Evolutionary conservation across 2,113 vertebrate species (phyloP), one percentile per base, ranked within the genome.

Genomic region (Centropristis striata): DNA sequence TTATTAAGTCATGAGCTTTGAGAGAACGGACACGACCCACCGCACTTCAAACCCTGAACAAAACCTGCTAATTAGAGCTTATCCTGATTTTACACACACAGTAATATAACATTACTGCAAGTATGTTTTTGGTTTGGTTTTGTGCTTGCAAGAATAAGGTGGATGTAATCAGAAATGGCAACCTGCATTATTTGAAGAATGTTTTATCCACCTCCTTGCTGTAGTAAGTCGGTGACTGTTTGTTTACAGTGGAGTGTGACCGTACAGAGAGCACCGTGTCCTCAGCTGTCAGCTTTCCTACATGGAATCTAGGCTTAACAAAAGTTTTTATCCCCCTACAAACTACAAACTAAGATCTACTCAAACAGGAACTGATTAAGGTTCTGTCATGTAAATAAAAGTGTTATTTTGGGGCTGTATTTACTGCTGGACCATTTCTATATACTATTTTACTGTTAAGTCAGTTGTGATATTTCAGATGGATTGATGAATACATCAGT

Each of bases 261-360:
- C n/a, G 20, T 9, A 60, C 16, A 20, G 16, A 44, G 47, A 66
- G 14, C 42, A 16, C 5, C 1, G 3, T 51, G 65, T 83, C 28
- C 16, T 83, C 23, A 46, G 41, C 18, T 68, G 41, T 72, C 63
- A 72, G 39, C 15, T 46, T 9, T 21, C 28, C 21, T 69, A 68
- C 66, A 53, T 73, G n/a, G 69, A 83, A 76, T 12, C 36, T 55
- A n/a, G 58, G 60, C 46, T 68, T 58, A n/a, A 69, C 46, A 6
- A 18, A 47, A 8, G 44, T 44, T 57, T 11, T 27, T 46, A 49
- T 64, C 15, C 11, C 18, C 14, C 8, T 55, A 42, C 53, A 53
- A 44, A 23, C 5, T 16, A 12, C 3, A 5, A 16, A 23, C 8
- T 42, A 6, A 32, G 39, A 53, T 41, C 14, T 32, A 54, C 39